phyloP scores from a whole-genome alignment of 2,888 invertebrate species.

The Seira sanloemensis region DNA sequence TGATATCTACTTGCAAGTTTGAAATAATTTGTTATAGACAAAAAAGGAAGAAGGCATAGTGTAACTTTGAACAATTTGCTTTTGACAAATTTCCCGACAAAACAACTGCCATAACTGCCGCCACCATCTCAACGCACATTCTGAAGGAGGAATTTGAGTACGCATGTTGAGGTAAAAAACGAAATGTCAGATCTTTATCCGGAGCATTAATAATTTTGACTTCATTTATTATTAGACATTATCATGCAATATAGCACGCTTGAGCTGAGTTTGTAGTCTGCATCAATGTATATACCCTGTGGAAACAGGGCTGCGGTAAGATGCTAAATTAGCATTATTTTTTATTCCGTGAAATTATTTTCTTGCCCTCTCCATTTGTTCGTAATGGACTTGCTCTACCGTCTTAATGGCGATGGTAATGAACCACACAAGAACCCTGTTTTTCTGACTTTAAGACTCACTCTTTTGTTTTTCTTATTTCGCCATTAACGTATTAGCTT shows the following conservation, averaged over 20 bases:
- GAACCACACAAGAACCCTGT: conserved; percentile 5
- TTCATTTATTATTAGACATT: conserved; percentile 25
- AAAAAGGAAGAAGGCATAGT: no score
- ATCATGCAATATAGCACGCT: background rate
- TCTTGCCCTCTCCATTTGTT: background rate
- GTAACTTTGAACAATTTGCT: no score
- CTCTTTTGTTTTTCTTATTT: background rate
- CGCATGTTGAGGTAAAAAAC: background rate
- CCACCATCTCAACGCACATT: no score
- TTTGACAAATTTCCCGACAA: no score
- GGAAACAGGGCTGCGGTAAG: background rate
- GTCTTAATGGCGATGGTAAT: conserved; percentile 29
- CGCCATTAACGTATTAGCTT: conserved; percentile 16
- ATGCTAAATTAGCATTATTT: background rate
- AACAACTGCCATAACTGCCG: no score
- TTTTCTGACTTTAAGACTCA: background rate
- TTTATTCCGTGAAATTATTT: background rate
- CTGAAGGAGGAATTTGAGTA: no score
- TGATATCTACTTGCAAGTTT: no score
- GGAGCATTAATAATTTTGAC: conserved; percentile 28
- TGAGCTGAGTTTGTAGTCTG: no score
- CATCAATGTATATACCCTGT: no score
- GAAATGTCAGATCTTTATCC: conserved; percentile 41
- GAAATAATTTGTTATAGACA: no score
- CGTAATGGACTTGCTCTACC: background rate